Evolutionary conservation across 2,888 invertebrate genomes (phyloP), one percentile per base, ranked within the genome.

Genomic region (Therioaphis trifolii): DNA sequence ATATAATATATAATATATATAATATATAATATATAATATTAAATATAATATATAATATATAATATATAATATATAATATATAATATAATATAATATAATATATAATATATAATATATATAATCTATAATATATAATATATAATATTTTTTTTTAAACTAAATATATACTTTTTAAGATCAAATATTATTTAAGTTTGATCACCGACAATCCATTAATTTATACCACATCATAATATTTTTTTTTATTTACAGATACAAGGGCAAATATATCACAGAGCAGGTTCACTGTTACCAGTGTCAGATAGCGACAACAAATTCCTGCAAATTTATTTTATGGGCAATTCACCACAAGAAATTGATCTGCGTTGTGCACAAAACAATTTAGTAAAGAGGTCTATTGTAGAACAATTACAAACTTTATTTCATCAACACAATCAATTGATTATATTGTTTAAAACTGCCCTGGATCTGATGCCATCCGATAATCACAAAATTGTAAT

Each of bases 401-500:
- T 84, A 29, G 69, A 84, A 84, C 55, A 78, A 78, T 35, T 58
- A 21, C 71, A 84, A 77, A 84, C 61, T n/a, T 84, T 84, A 35
- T 84, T 55, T 58, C 69, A 84, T 75, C 69, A 71, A 71, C 84
- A 87, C 74, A 87, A 88, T 86, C 75, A 85, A 80, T 87, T 87
- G 63, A 35, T 63, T 63, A 35, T 35, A 63, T 84, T 79, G 2
- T 88, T 88, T 49, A 87, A 87, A 87, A 87, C 86, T 7, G 87
- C 87, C 7, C 61, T 87, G 84, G 87, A 88, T 21, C 86, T 76
- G 76, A 86, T 85, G 76, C 86, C 87, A 7, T 61, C 66, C 11
- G 87, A 88, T 24, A 63, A 87, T 69, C 87, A 86, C 63, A 87
- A 86, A 66, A 68, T 88, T 11, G 87, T 88, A 0, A 88, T 88